phyloP scores from a whole-genome alignment of 2,888 invertebrate genomes.

The Protophormia terraenovae region DNA sequence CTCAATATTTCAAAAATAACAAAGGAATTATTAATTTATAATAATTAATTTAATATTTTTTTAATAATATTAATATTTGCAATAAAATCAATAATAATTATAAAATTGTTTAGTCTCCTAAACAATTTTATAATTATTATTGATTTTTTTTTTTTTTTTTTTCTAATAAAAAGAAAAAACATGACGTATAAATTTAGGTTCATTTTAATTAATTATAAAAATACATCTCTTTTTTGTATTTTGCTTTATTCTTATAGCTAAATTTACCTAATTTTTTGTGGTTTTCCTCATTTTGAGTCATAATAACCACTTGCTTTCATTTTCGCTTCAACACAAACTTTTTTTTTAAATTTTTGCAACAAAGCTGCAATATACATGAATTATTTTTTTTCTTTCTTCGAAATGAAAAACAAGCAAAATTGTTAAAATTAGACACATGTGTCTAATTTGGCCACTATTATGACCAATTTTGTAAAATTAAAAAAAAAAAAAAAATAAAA shows the following conservation, averaged over 20 bases:
- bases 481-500: neutral
- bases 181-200: slow-evolving; percentile 18
- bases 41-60: too few relatives aligned
- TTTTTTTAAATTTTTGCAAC: slow-evolving; percentile 20
- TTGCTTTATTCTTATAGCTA: neutral
- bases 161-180: slow-evolving; percentile 8
- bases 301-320: slow-evolving; percentile 64
- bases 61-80: too few relatives aligned
- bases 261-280: slow-evolving; percentile 3
- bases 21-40: neutral
- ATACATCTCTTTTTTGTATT: slow-evolving; percentile 15
- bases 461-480: slow-evolving; percentile 55
- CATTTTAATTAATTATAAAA: slow-evolving; percentile 34
- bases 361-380: slow-evolving; percentile 38
- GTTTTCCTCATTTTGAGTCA: slow-evolving; percentile 64
- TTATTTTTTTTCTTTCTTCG: neutral
- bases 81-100: too few relatives aligned
- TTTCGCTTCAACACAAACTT: slow-evolving; percentile 6
- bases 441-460: slow-evolving; percentile 61
- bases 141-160: too few relatives aligned
- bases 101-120: too few relatives aligned
- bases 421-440: slow-evolving; percentile 64
- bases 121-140: too few relatives aligned
- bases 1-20: neutral
- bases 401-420: slow-evolving; percentile 16